Conservation (phyloP, 2,113 vertebrate species). For the Muntiacus reevesi region DNA sequence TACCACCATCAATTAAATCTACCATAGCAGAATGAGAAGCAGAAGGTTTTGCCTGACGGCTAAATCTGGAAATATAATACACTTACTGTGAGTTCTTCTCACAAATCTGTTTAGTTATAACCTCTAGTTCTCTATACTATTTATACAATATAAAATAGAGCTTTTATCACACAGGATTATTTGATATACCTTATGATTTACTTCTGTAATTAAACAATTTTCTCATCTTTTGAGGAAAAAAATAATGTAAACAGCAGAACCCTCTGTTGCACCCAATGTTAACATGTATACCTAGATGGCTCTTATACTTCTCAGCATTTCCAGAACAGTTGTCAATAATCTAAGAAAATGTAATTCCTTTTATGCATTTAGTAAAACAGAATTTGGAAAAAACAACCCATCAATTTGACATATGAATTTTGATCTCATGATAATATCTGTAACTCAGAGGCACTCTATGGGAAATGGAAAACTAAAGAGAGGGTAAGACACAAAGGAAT, state of each 20-base stretch:
- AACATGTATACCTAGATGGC: background rate
- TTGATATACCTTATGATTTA: background rate
- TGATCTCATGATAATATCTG: background rate
- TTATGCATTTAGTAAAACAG: background rate
- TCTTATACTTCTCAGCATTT: background rate
- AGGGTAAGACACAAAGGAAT: background rate
- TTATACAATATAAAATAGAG: background rate
- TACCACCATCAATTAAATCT: background rate
- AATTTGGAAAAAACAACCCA: background rate
- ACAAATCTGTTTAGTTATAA: background rate
- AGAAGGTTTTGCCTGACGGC: background rate
- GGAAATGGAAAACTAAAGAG: background rate
- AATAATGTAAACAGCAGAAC: background rate
- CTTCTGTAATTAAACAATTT: background rate
- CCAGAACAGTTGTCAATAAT: background rate
- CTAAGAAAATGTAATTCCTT: background rate
- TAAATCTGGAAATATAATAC: background rate
- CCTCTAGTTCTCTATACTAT: background rate
- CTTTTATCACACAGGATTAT: background rate
- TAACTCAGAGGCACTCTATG: background rate
- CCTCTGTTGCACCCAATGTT: background rate
- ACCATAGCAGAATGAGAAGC: background rate
- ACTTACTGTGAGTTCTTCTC: background rate
- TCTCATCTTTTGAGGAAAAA: background rate
- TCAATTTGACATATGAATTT: background rate